These are phyloP conservation scores for Mesembrinibis cayennensis DNA, from an alignment of 2,113 vertebrate genomes.

Conservation along the genomic window DNA sequence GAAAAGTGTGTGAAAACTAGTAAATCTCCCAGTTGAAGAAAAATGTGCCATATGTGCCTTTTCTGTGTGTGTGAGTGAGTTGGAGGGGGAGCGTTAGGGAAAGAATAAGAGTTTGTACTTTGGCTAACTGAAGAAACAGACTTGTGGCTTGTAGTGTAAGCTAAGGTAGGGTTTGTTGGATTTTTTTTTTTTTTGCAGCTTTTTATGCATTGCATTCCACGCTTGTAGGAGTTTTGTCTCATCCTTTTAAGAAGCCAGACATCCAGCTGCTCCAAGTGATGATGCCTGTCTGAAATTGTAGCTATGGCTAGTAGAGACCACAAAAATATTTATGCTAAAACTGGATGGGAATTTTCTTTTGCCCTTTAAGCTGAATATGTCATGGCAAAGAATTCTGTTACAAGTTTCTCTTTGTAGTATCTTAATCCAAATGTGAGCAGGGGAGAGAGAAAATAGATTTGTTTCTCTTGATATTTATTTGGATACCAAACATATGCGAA, in stretches of 20 bases:
- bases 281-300: slow-evolving; percentile 6
- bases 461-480: background rate
- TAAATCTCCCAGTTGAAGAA: background rate
- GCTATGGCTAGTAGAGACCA: background rate
- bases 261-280: background rate
- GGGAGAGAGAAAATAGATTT: background rate
- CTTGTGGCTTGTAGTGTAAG: background rate
- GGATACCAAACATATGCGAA: background rate
- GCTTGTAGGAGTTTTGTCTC: background rate
- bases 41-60: background rate
- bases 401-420: background rate
- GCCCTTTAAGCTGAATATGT: background rate
- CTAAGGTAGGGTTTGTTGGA: background rate
- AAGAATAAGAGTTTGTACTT: background rate
- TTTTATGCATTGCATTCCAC: background rate
- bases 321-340: slow-evolving; percentile 20
- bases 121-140: background rate
- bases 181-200: background rate
- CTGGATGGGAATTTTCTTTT: background rate
- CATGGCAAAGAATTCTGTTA: background rate
- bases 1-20: background rate
- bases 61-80: background rate
- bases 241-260: background rate
- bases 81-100: background rate
- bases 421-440: background rate